Conservation (phyloP, 2,888 invertebrate genomes). For the Corbicula japonica region DNA sequence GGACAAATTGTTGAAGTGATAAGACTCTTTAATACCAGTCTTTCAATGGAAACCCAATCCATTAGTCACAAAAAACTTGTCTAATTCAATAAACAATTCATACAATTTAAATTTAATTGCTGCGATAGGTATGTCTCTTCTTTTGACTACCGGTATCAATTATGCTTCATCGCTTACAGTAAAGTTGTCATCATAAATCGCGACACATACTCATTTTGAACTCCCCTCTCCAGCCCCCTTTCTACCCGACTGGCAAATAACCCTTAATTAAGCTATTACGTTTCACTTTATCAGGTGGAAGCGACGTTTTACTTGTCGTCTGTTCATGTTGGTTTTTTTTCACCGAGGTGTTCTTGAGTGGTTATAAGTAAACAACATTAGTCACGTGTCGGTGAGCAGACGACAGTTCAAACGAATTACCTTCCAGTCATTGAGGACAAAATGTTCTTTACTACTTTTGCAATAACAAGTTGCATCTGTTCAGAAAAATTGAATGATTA, state of each 20-base stretch:
- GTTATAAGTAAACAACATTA: slow-evolving; percentile 27
- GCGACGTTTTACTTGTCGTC: slow-evolving; percentile 12
- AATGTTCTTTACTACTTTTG: background rate
- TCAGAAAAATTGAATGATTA: too few relatives aligned
- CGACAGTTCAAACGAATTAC: background rate
- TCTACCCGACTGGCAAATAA: slow-evolving; percentile 50
- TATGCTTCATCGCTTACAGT: slow-evolving; percentile 8
- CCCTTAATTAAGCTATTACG: slow-evolving; percentile 58
- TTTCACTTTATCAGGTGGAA: slow-evolving; percentile 44
- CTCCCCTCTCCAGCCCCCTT: slow-evolving; percentile 38
- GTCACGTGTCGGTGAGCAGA: slow-evolving; percentile 13
- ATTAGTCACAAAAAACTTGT: slow-evolving; percentile 11
- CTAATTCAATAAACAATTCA: slow-evolving; percentile 19
- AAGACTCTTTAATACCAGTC: slow-evolving; percentile 29
- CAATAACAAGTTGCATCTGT: too few relatives aligned
- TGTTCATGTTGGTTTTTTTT: background rate
- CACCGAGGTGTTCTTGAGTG: slow-evolving; percentile 5
- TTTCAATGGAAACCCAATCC: slow-evolving; percentile 19
- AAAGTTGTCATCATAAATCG: slow-evolving; percentile 36
- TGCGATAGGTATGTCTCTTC: background rate
- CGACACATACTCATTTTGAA: slow-evolving; percentile 15
- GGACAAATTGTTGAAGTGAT: slow-evolving; percentile 20
- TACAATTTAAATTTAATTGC: background rate
- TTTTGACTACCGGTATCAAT: background rate
- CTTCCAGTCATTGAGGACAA: background rate